A percentile compares a stretch with the other conserved stretches of the same genome.
phyloP scores from a whole-genome alignment of 2,113 vertebrate genomes.

The Mormoops blainvillei region DNA sequence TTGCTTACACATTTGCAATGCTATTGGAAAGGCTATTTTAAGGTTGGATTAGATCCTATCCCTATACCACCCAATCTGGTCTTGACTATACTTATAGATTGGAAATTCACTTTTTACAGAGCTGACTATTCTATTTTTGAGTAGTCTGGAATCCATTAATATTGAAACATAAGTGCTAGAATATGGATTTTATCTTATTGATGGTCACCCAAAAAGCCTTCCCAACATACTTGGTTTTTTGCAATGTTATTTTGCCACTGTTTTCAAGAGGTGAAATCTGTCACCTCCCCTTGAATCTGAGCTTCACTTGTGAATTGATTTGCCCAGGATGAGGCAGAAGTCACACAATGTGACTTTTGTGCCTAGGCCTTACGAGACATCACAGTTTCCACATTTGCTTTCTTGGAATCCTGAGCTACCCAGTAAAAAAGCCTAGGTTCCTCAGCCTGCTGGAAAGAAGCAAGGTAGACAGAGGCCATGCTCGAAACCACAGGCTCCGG shows the following conservation, averaged over 20 bases:
- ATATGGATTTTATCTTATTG: background rate
- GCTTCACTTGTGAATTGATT: background rate
- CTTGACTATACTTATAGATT: background rate
- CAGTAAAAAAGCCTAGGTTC: background rate
- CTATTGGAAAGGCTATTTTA: background rate
- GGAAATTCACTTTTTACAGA: background rate
- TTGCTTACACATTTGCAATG: background rate
- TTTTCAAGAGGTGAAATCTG: background rate
- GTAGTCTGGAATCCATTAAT: background rate
- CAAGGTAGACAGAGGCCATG: background rate
- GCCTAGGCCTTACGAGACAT: background rate
- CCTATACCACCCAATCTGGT: background rate
- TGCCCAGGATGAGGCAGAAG: background rate
- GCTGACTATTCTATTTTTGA: background rate
- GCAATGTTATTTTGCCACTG: background rate
- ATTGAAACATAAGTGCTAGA: background rate
- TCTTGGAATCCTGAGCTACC: background rate
- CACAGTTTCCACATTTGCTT: background rate
- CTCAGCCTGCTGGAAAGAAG: background rate
- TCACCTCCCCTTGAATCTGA: background rate
- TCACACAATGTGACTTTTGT: background rate
- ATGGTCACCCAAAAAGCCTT: background rate
- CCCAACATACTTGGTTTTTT: background rate
- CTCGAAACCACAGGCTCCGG: background rate
- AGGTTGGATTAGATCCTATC: background rate